Percentiles rank a stretch among this genome's conserved stretches.
Conservation (phyloP, 2,113 vertebrate genomes). For the Spea bombifrons region DNA sequence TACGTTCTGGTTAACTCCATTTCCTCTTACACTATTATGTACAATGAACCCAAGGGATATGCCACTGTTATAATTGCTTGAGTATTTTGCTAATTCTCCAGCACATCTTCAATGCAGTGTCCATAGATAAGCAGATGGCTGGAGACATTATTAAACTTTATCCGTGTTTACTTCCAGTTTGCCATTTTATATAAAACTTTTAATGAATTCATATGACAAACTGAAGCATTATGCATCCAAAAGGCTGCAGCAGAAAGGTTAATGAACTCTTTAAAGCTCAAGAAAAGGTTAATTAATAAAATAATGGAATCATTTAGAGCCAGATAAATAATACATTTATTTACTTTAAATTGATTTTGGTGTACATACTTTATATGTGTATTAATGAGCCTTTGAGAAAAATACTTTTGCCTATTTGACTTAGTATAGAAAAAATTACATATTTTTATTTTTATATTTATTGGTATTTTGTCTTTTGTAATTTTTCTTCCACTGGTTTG, state of each 20-base stretch:
- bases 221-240: slow-evolving; percentile 36
- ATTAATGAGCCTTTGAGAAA: background rate
- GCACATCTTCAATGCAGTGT: slow-evolving; percentile 9
- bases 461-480: background rate
- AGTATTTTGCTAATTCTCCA: background rate
- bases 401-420: background rate
- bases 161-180: slow-evolving; percentile 36
- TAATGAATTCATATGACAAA: slow-evolving; percentile 35
- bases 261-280: slow-evolving; percentile 43
- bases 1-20: too few species aligned
- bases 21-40: background rate
- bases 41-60: background rate
- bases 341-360: slow-evolving; percentile 7
- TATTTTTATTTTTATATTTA: too few species aligned
- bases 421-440: background rate
- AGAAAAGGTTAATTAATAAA: slow-evolving; percentile 53
- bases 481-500: background rate
- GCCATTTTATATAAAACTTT: slow-evolving; percentile 40
- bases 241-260: slow-evolving; percentile 39
- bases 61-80: background rate
- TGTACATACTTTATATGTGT: background rate
- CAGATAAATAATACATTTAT: slow-evolving; percentile 46
- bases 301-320: slow-evolving; percentile 46
- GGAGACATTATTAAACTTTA: background rate
- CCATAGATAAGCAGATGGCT: slow-evolving; percentile 27